Evolutionary conservation across 2,113 vertebrate species (phyloP), one percentile per base, ranked within the genome.

Genomic region (Melanerpes aurifrons): DNA sequence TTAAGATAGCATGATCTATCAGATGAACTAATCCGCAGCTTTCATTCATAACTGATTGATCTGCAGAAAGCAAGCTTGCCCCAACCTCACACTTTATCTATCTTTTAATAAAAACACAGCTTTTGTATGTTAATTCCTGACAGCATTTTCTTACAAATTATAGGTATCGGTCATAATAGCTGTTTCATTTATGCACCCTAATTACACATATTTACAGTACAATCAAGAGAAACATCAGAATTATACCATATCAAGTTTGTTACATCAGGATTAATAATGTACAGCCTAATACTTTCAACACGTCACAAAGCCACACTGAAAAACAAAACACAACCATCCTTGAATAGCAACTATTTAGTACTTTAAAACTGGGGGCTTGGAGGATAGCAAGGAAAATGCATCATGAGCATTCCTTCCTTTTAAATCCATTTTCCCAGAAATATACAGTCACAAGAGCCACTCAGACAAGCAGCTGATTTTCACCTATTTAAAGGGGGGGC

Each of bases 1-100:
- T 69, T 35, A 89, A 82, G 17, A 64, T 29, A 63, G 83, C 32
- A 67, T 2, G 3, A 80, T 37, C 14, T 8, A 93, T 69, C 73
- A 86, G 82, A 93, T 74, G 40, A 86, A 37, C 61, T 89, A 54
- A 81, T 80, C 92, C 87, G 59, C 69, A 90, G 70, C 82, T 95
- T 94, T 96, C 92, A 94, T 85, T 93, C 84, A 25, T 35, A 80
- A 89, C n/a, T 68, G 77, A 90, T 15, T 56, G 79, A 75, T 75
- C 74, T 50, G 53, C 2, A 80, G 22, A 82, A 90, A 84, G 64
- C 5, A 35, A 91, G 31, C 54, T 47, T 79, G n/a, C 25, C 50
- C n/a, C 43, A 26, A n/a, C 7, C 66, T 29, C 72, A 62, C 25
- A 67, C 47, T 71, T 21, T 0, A 85, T 35, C 37, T 61, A 74